Conservation (phyloP, 92 coral and sea anemone species). For the Actinernus sp. region DNA sequence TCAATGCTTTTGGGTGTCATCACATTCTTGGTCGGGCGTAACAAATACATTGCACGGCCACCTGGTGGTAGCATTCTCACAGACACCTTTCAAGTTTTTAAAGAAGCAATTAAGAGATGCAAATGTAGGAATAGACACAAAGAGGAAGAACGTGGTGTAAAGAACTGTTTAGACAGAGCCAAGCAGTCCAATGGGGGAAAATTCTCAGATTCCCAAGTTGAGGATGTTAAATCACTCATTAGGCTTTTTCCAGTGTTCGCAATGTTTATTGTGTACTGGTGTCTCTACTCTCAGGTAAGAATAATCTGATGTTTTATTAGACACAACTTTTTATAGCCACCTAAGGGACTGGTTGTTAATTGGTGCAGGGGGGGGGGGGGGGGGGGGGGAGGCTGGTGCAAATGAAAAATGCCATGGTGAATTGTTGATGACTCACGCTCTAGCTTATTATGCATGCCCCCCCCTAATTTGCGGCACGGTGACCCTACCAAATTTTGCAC, state of each 20-base stretch:
- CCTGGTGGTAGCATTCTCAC: conserved; percentile 87
- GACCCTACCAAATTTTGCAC: too few relatives aligned
- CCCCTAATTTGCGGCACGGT: too few relatives aligned
- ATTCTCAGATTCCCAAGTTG: conserved; percentile 75
- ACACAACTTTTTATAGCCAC: too few relatives aligned
- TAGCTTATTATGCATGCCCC: too few relatives aligned
- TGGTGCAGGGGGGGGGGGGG: too few relatives aligned
- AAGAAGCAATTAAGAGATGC: conserved; percentile 47
- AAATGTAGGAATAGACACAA: background rate
- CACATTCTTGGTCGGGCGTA: conserved; percentile 69
- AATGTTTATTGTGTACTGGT: conserved; percentile 82
- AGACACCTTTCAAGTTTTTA: conserved; percentile 62
- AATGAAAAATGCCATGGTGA: too few relatives aligned
- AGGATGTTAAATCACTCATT: conserved; percentile 83
- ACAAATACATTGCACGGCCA: conserved; percentile 61
- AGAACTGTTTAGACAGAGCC: conserved; percentile 85
- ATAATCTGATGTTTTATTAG: too few relatives aligned
- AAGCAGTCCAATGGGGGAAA: conserved; percentile 76
- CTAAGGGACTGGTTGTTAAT: too few relatives aligned
- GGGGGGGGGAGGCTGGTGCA: too few relatives aligned
- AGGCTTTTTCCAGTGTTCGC: conserved; percentile 80
- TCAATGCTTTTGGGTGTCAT: conserved; percentile 71
- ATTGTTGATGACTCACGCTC: too few relatives aligned
- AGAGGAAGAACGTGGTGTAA: conserved; percentile 11
- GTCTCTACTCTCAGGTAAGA: conserved; percentile 92